These are phyloP conservation scores for Carassius carassius DNA, from an alignment of 2,113 vertebrate species.

Conservation along the genomic window DNA sequence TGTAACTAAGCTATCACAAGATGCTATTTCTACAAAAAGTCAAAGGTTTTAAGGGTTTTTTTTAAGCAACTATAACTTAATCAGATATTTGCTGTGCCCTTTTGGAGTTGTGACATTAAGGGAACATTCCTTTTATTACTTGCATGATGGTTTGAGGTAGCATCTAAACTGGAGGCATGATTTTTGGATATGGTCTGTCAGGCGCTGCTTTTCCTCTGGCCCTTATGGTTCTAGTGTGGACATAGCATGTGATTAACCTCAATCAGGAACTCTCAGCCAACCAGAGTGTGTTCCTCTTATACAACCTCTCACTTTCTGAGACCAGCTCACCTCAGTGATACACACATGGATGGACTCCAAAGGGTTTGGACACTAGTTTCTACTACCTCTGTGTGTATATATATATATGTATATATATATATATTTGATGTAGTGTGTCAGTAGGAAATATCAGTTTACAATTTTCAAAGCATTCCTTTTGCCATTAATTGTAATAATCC, in stretches of 20 bases:
- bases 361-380: constrained; percentile 14
- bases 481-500: no score
- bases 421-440: no score
- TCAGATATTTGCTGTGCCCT: constrained; percentile 50
- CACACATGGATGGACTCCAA: constrained; percentile 24
- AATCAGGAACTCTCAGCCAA: constrained; percentile 51
- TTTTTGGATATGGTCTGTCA: constrained; percentile 52
- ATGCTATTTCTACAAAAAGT: neutral
- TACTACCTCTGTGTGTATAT: neutral
- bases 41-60: neutral
- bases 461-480: no score
- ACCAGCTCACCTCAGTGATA: constrained; percentile 43
- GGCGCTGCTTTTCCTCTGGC: constrained; percentile 62
- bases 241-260: constrained; percentile 62
- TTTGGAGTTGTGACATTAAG: constrained; percentile 48
- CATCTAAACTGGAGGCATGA: constrained; percentile 55
- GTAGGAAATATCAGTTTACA: no score
- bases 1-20: neutral
- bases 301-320: constrained; percentile 44
- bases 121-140: constrained; percentile 59
- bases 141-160: constrained; percentile 65
- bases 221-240: constrained; percentile 62
- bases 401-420: no score
- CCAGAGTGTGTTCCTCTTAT: constrained; percentile 53
- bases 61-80: neutral